Evolutionary conservation across 2,888 invertebrate genomes (phyloP), one percentile per base, ranked within the genome.

Genomic region (Mantis religiosa): DNA sequence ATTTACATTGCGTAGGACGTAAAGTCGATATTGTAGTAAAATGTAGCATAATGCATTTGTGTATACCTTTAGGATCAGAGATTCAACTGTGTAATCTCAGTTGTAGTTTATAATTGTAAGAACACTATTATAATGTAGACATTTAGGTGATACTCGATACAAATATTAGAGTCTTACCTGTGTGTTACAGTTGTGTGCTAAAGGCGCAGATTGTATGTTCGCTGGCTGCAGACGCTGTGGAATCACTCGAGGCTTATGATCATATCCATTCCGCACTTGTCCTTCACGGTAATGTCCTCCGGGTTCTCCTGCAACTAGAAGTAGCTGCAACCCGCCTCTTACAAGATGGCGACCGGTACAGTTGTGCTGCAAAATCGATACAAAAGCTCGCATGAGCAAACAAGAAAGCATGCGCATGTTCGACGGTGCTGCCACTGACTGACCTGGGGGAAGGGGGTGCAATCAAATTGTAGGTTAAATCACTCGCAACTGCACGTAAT

Each of bases 321-420:
- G 81, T 83, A 88, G 88, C 90, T 87, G 90, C 90, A 89, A 88
- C 87, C 90, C 89, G 87, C 90, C 83, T n/a, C 88, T 89, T 89
- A 89, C 90, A 90, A 90, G 89, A 90, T 90, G 90, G 90, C 90
- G 89, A 87, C 87, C 84, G 84, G 88, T 41, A 20, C 84, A 82
- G 89, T 88, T 89, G 84, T 84, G 81, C 87, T 89, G 89, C 85
- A 90, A 90, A 90, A 90, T 90, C 90, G 90, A 90, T 90, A 89
- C 87, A 82, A 88, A 84, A 47, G 85, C 86, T 87, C 87, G 54
- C 54, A 71, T 71, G 20, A 71, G 54, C 54, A 88, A 88, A 87
- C 82, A 41, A 82, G 88, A 83, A 54, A 20, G n/a, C 81, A 85
- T 20, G 91, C 89, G 91, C 91, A 90, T 91, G 91, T 90, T 91